phyloP scores from a whole-genome alignment of 2,888 invertebrate species.

The Dinocampus coccinellae region DNA sequence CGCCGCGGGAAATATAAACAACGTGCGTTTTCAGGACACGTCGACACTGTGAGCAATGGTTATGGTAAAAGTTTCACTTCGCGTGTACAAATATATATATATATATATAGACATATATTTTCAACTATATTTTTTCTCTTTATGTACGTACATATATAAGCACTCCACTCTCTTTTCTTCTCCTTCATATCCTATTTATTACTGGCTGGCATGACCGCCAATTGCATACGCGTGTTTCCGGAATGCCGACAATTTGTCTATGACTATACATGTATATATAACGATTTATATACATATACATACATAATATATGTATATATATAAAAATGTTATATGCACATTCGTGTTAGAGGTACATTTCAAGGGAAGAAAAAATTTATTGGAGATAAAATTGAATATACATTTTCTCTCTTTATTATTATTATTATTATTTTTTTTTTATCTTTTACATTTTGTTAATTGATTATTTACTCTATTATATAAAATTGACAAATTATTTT shows the following conservation, averaged over 20 bases:
- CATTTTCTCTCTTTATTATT: too few relatives aligned
- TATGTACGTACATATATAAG: neutral
- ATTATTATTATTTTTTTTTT: too few relatives aligned
- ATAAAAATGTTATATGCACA: neutral
- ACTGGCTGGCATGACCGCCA: slow-evolving; percentile 33
- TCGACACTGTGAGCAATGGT: slow-evolving; percentile 53
- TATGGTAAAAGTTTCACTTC: slow-evolving; percentile 54
- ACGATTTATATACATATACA: too few relatives aligned
- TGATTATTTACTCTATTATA: too few relatives aligned
- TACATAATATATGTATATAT: neutral
- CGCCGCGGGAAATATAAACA: slow-evolving; percentile 53
- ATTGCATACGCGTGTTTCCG: slow-evolving; percentile 39
- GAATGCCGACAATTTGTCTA: slow-evolving; percentile 42
- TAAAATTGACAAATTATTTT: too few relatives aligned
- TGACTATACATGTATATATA: neutral
- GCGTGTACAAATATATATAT: neutral
- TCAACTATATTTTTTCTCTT: neutral
- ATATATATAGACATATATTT: neutral
- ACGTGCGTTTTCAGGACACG: slow-evolving; percentile 51
- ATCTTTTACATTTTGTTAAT: too few relatives aligned
- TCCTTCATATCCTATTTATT: neutral
- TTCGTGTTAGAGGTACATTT: too few relatives aligned
- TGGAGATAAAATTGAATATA: too few relatives aligned
- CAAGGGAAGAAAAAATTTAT: too few relatives aligned
- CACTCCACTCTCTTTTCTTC: neutral